Conservation (phyloP, 2,797 vertebrate species). For the Gymnothorax reevesii region DNA sequence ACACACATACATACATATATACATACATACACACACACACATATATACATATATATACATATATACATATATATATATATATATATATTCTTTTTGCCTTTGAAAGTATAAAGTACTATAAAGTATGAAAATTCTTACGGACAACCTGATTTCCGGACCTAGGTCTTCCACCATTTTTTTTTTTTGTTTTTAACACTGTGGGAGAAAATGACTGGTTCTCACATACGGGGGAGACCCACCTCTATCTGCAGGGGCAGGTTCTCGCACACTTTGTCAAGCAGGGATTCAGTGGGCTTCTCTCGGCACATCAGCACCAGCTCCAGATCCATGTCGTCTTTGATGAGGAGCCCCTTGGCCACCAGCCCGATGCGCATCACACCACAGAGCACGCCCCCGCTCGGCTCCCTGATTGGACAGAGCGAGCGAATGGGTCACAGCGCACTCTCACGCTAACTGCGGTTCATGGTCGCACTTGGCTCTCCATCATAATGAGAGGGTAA, state of each 20-base stretch:
- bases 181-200: too few species aligned
- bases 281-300: constrained; percentile 92
- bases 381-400: constrained; percentile 85
- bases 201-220: too few species aligned
- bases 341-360: constrained; percentile 96
- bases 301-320: constrained; percentile 97
- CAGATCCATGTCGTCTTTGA: constrained; percentile 98
- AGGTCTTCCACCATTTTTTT: too few species aligned
- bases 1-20: too few species aligned
- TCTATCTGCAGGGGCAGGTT: constrained; percentile 93
- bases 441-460: neutral
- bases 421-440: constrained; percentile 1
- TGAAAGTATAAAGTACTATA: too few species aligned
- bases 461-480: neutral
- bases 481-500: neutral
- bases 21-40: too few species aligned
- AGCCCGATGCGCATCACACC: constrained; percentile 97
- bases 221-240: constrained; percentile 68
- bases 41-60: too few species aligned
- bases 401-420: constrained; percentile 75
- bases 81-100: too few species aligned
- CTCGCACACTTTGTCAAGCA: constrained; percentile 88
- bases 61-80: too few species aligned
- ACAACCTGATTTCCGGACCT: too few species aligned
- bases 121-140: too few species aligned